Conservation (phyloP, 2,797 vertebrate genomes). For the Micrastur ruficollis region DNA sequence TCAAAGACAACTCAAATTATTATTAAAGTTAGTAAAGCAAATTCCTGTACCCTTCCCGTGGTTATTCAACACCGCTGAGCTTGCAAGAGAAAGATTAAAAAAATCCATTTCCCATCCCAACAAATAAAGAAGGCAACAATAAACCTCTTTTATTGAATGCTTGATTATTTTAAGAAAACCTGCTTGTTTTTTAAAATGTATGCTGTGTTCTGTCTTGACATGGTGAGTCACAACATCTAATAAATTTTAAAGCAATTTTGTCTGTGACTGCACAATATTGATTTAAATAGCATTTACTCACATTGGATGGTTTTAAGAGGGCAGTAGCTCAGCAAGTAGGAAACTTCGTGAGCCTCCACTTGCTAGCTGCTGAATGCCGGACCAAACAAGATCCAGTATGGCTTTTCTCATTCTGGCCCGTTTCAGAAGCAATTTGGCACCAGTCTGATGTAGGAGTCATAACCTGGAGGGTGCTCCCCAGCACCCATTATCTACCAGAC, state of each 20-base stretch:
- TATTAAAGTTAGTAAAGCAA: not conserved
- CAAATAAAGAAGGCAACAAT: not conserved
- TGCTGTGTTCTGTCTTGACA: constrained; percentile 30
- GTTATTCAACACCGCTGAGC: not conserved
- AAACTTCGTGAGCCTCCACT: not conserved
- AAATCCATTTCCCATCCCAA: not conserved
- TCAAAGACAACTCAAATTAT: not conserved
- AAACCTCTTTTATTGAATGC: not conserved
- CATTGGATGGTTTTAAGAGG: not conserved
- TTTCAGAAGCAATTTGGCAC: not conserved
- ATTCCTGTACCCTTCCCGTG: not conserved
- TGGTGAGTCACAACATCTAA: not conserved
- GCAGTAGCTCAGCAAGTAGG: not conserved
- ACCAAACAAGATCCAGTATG: not conserved
- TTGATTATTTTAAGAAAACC: constrained; percentile 47
- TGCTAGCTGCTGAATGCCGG: not conserved
- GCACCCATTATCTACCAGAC: not conserved
- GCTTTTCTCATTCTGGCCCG: not conserved
- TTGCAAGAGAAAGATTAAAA: not conserved
- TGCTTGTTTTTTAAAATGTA: constrained; percentile 49
- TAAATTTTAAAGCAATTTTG: constrained; percentile 66
- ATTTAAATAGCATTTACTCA: constrained; percentile 23
- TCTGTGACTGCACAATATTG: not conserved
- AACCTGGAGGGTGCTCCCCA: not conserved
- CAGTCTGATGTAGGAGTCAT: not conserved